Evolutionary conservation across 2,797 vertebrate species (phyloP).

Genomic region (Cynodonichthys magdalenae): DNA sequence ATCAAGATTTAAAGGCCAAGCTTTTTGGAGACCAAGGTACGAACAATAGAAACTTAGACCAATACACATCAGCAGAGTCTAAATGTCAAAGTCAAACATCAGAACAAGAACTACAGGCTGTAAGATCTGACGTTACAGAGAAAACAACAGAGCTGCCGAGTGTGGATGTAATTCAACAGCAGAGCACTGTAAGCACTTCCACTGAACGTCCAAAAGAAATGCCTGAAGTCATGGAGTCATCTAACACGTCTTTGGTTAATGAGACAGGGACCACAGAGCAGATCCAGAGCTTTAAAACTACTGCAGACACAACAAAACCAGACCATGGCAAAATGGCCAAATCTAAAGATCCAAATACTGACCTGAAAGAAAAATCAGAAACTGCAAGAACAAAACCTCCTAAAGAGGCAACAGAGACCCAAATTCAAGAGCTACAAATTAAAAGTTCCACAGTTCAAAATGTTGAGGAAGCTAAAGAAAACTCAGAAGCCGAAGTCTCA

Average conservation of each 20-base stretch:
- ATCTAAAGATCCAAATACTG: not conserved
- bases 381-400: not conserved
- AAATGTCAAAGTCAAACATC: not conserved
- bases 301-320: not conserved
- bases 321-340: not conserved
- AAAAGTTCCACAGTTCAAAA: not conserved
- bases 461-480: not conserved
- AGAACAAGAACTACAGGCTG: not conserved
- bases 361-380: not conserved
- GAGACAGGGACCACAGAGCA: not conserved
- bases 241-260: not conserved
- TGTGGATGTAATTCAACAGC: not conserved
- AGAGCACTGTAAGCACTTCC: not conserved
- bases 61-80: not conserved
- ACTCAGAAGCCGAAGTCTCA: slow-evolving; percentile 4
- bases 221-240: slow-evolving; percentile 5
- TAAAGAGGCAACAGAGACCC: not conserved
- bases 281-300: slow-evolving; percentile 1
- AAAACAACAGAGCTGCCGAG: not conserved
- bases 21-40: not conserved
- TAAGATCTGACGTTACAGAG: not conserved
- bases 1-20: not conserved
- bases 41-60: not conserved
- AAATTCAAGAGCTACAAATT: not conserved
- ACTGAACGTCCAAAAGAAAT: not conserved